These are phyloP conservation scores for Cochlearius cochlearius DNA, from an alignment of 2,113 vertebrate species.

Conservation along the genomic window DNA sequence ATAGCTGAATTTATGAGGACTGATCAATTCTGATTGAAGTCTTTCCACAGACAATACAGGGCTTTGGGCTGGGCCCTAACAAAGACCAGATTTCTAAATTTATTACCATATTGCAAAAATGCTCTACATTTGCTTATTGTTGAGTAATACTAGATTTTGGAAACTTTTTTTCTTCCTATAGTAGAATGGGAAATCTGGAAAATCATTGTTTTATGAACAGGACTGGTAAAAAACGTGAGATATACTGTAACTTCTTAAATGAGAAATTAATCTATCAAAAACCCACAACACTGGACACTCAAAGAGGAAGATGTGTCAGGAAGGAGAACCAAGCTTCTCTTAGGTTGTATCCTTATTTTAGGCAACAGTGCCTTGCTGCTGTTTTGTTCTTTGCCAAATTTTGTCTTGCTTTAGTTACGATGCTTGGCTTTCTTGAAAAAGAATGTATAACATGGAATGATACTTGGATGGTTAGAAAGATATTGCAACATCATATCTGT, in stretches of 20 bases:
- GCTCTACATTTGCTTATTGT: neutral
- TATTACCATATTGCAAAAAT: neutral
- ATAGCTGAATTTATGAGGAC: neutral
- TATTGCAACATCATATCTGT: neutral
- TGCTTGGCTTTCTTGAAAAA: neutral
- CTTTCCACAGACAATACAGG: neutral
- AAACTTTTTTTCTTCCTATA: neutral
- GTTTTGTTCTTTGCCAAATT: neutral
- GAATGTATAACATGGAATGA: neutral
- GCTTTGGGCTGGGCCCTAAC: neutral
- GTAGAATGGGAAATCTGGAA: neutral
- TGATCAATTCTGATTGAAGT: neutral
- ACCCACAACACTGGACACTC: neutral
- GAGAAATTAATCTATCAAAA: neutral
- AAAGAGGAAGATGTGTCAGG: neutral
- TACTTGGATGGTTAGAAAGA: neutral
- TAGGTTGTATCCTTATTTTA: neutral
- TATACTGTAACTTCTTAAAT: neutral
- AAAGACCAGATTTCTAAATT: neutral
- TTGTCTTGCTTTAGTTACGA: neutral
- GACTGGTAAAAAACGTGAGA: neutral
- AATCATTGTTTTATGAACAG: neutral
- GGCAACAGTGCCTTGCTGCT: neutral
- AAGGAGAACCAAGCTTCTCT: neutral
- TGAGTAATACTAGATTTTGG: neutral